Percentiles rank a stretch among this genome's conserved stretches.
Evolutionary conservation across 2,113 vertebrate genomes (phyloP).

Genomic region (Ceratotherium simum): DNA sequence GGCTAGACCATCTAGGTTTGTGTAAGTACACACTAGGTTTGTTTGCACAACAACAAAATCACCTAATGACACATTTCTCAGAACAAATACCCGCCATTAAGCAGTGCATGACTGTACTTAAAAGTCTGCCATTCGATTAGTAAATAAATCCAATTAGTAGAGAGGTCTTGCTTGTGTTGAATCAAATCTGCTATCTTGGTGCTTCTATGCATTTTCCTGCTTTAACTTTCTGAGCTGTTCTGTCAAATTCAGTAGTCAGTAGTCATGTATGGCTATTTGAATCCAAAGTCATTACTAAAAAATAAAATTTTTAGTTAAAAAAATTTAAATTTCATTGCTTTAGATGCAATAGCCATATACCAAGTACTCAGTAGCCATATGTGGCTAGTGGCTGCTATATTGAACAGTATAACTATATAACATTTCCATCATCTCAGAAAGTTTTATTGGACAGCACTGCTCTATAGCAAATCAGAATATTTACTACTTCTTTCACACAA

Average conservation of each 20-base stretch:
- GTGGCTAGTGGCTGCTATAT: not conserved
- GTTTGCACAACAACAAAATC: too few species aligned
- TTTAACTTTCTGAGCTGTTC: constrained; percentile 6
- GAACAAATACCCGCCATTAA: too few species aligned
- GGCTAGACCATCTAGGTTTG: too few species aligned
- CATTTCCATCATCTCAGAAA: not conserved
- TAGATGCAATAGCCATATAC: not conserved
- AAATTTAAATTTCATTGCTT: not conserved
- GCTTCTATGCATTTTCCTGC: not conserved
- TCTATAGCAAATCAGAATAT: constrained; percentile 20
- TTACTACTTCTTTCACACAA: not conserved
- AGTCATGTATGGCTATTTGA: not conserved
- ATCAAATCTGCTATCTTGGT: not conserved
- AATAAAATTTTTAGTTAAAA: not conserved
- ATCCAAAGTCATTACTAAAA: constrained; percentile 17
- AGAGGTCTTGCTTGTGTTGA: not conserved
- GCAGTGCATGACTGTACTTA: not conserved
- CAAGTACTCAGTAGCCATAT: not conserved
- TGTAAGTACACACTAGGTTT: too few species aligned
- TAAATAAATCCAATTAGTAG: not conserved
- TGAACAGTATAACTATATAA: not conserved
- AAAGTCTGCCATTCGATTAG: not conserved
- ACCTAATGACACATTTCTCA: too few species aligned
- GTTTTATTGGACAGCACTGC: not conserved
- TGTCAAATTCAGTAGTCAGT: not conserved